Conservation (phyloP, 2,797 vertebrate species). For the Nannoperca australis region DNA sequence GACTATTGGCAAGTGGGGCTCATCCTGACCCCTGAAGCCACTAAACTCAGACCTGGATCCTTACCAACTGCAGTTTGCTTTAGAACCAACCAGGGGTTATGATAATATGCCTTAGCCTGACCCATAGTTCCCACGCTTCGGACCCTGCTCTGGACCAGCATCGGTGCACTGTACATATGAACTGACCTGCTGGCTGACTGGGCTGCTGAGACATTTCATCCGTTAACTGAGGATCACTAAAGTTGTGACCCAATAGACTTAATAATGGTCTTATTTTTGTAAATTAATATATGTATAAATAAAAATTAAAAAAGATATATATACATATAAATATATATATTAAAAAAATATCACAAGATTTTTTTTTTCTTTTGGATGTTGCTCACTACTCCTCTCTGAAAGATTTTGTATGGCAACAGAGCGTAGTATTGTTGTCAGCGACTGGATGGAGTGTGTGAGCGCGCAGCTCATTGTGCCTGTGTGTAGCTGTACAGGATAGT, state of each 20-base stretch:
- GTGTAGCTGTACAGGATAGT: slow-evolving; percentile 89
- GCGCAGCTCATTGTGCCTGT: slow-evolving; percentile 78
- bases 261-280: slow-evolving; percentile 86
- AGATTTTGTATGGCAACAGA: slow-evolving; percentile 68
- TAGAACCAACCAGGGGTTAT: slow-evolving; percentile 56
- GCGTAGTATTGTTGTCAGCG: slow-evolving; percentile 52
- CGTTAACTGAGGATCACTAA: slow-evolving; percentile 66
- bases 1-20: slow-evolving; percentile 67
- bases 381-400: slow-evolving; percentile 63
- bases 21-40: slow-evolving; percentile 71
- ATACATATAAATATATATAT: slow-evolving; percentile 53
- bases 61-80: slow-evolving; percentile 66
- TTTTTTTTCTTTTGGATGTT: slow-evolving; percentile 74
- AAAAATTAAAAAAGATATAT: slow-evolving; percentile 78
- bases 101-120: slow-evolving; percentile 76
- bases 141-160: slow-evolving; percentile 65
- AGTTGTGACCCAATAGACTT: slow-evolving; percentile 74
- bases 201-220: slow-evolving; percentile 71
- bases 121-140: slow-evolving; percentile 45
- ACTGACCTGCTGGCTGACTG: slow-evolving; percentile 69
- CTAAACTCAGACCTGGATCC: slow-evolving; percentile 53
- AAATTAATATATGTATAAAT: slow-evolving; percentile 87
- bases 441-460: slow-evolving; percentile 56
- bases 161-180: slow-evolving; percentile 76
- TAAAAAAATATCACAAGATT: too few species aligned